Base-by-base conservation (phyloP, 2,113 vertebrate species). In the Ellobius talpinus region DNA sequence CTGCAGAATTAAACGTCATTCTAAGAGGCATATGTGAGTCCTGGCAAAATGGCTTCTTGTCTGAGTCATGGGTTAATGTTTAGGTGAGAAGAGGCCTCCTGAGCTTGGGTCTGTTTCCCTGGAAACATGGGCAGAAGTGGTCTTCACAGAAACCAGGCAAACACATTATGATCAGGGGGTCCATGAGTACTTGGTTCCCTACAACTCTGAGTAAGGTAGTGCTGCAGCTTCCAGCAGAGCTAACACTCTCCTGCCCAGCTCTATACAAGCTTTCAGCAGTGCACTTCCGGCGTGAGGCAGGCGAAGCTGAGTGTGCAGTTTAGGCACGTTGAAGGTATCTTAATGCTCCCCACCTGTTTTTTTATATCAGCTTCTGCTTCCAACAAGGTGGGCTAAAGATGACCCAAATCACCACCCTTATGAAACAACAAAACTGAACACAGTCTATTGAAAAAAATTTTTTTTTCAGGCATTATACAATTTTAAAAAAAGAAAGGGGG, bases 101-200 rank as follows among this genome's bases (percentile, higher is more conserved):
- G 52, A n/a, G 42, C 26, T 95, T 45, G 26, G 66, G 29, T 45
- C 70, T 63, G 45, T 91, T 93, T 88, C 94, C 81, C 77, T 82
- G 91, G 66, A 97, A 94, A 96, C 63, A 39, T 42, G 74, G 82
- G 16, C 17, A 91, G 77, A 81, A 92, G 76, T 14, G 55, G 19
- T 86, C 89, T 91, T 89, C 82, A 73, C 50, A 52, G 74, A 87
- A 87, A 68, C 47, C n/a, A 33, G 5, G 17, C 3, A 88, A 72
- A 52, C 82, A 45, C 42, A 39, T 55, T 23, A 6, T 5, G 36
- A 36, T 47, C 52, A 70, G 63, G 36, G 31, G 11, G 2, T n/a
- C 33, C 47, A 42, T 13, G 65, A 7, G n/a, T 79, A n/a, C 9
- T 19, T 17, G 17, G 9, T 50, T 70, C n/a, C 5, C 68, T 66